A percentile compares a stretch with the other conserved stretches of the same genome.
Evolutionary conservation across 2,888 invertebrate genomes (phyloP).

Genomic region (Drosophila vallismaia): DNA sequence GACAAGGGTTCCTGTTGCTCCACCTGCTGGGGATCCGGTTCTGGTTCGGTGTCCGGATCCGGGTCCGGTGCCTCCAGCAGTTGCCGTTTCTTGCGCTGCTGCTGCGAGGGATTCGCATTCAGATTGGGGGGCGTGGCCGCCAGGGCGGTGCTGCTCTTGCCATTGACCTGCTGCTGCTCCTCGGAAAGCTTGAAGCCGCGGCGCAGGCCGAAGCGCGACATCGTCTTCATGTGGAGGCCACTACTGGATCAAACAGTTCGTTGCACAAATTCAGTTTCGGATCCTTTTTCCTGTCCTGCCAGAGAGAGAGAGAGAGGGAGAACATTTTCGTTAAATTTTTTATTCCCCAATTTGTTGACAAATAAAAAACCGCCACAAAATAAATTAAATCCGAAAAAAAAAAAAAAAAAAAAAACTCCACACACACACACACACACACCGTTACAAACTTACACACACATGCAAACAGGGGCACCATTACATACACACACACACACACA

Average conservation of each 20-base stretch:
- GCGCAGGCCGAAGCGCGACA: constrained; percentile 81
- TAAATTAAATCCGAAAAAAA: constrained; percentile 51
- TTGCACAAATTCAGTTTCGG: constrained; percentile 32
- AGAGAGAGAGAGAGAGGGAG: background rate
- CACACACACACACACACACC: constrained; percentile 51
- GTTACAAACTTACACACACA: constrained; percentile 6
- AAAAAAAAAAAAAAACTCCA: constrained; percentile 57
- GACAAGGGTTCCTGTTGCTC: constrained; percentile 42
- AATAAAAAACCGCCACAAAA: constrained; percentile 45
- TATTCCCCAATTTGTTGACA: constrained; percentile 59
- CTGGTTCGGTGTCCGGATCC: background rate
- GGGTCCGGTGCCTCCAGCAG: background rate
- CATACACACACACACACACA: constrained; percentile 20
- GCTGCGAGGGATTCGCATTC: constrained; percentile 24
- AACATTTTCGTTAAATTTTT: background rate
- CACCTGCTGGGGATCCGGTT: constrained; percentile 25
- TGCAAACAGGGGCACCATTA: constrained; percentile 1
- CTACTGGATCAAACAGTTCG: constrained; percentile 29
- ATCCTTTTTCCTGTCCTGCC: constrained; percentile 16
- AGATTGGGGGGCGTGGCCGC: constrained; percentile 15
- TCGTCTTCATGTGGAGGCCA: constrained; percentile 70
- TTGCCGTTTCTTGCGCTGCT: constrained; percentile 39
- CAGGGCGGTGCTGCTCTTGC: constrained; percentile 43
- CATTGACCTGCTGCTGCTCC: constrained; percentile 71
- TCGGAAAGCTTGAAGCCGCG: constrained; percentile 76